Evolutionary conservation across 53 echinoderm and acorn worm species (phyloP), one percentile per base, ranked within the genome.

Genomic region (Arbacia lixula): DNA sequence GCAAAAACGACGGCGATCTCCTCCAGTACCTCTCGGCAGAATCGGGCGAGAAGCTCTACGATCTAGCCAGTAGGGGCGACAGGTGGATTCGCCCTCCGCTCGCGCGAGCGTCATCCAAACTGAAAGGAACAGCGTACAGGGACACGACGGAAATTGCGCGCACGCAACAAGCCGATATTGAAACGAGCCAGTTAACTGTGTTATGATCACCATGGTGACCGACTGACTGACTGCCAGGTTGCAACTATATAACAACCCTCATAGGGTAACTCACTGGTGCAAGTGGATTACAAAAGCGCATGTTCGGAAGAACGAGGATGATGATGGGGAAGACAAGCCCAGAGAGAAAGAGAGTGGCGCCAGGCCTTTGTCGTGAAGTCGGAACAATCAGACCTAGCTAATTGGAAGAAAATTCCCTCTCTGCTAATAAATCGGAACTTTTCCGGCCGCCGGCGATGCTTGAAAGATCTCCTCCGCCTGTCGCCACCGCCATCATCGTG

Each of bases 141-240:
- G 82, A 81, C 62, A 81, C 82, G 6, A 81, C 82, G 19, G 82
- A 81, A 46, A 46, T 63, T 28, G 17, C 82, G 50, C 82, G 82
- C n/a, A 81, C 82, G 82, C 62, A 81, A 81, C 82, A 81, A 64
- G 46, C 82, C 64, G 82, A 81, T 62, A 78, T 78, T 37, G 62
- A 63, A 28, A 42, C 42, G 5, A 81, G 82, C 31, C 82, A 64
- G 64, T 81, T 81, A 81, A 81, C 82, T 81, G 82, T 81, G 46
- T 81, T 81, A 81, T 81, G 82, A 81, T 81, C 82, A 5, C 38
- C 25, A 37, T 69, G 74, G 49, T 32, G n/a, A n/a, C n/a, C n/a
- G n/a, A n/a, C n/a, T n/a, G n/a, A n/a, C n/a, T n/a, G n/a, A n/a
- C n/a, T n/a, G n/a, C n/a, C 58, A 57, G 21, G 58, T 12, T 5